These are phyloP conservation scores for Alethe diademata DNA, from an alignment of 2,113 vertebrate genomes.

Conservation along the genomic window DNA sequence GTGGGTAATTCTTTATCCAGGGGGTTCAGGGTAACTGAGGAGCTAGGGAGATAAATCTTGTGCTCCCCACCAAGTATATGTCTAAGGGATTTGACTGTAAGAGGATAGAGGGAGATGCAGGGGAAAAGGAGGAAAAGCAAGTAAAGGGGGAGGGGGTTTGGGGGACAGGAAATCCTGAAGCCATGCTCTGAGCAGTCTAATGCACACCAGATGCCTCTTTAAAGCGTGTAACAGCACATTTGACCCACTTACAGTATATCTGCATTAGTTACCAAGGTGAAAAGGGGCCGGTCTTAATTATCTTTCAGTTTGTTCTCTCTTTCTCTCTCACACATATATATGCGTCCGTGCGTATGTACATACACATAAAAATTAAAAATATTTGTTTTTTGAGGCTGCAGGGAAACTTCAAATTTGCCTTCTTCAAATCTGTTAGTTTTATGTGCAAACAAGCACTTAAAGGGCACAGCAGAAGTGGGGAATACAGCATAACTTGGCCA, in stretches of 20 bases:
- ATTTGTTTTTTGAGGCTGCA: neutral
- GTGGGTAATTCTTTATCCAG: neutral
- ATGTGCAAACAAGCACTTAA: neutral
- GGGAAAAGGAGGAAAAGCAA: neutral
- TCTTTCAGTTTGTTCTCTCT: neutral
- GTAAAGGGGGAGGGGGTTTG: neutral
- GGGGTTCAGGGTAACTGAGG: neutral
- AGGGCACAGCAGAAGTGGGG: neutral
- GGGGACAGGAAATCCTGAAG: neutral
- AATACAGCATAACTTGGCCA: neutral
- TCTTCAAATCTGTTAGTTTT: neutral
- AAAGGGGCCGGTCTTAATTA: neutral
- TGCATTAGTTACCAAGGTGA: neutral
- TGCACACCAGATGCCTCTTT: neutral
- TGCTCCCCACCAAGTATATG: neutral
- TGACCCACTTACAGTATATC: constrained; percentile 27
- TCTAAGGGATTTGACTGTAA: neutral
- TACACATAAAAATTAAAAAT: neutral
- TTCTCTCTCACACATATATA: neutral
- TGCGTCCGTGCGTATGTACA: neutral
- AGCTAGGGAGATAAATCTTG: neutral
- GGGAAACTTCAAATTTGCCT: neutral
- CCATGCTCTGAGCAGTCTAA: neutral
- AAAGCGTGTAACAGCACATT: neutral
- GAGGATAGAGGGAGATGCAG: neutral